Base-by-base conservation (phyloP, 2,888 invertebrate species). In the Prostheceraeus crozeri region DNA sequence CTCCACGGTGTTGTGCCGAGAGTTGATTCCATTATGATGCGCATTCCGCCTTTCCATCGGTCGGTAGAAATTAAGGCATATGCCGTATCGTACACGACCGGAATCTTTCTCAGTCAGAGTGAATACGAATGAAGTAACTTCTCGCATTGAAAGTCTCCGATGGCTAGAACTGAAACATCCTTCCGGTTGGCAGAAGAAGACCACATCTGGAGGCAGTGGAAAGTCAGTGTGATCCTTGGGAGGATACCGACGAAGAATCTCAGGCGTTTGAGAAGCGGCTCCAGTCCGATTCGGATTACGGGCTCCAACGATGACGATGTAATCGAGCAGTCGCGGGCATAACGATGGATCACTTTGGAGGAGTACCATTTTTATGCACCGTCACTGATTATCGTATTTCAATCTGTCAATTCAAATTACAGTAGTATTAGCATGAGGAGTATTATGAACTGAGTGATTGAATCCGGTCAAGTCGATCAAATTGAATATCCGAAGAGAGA, bases 101-200 rank as follows among this genome's bases (percentile, higher is more conserved):
- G 93, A 91, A 79, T 98, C 98, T 77, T 99, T 98, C 76, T 98
- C 98, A 19, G 98, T 99, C 66, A 98, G 82, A 6, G 90, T 90
- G 76, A 96, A 98, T 14, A 96, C 93, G 78, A 98, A 98, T 14
- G 94, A 93, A 27, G 88, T 87, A 55, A 90, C 87, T 76, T 98
- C 94, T 62, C 91, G 81, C 2, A 75, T 66, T 58, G 72, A 72
- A 68, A 72, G 69, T 3, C 73, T 83, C 68, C 88, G 84, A 4
- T 89, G 89, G 11, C 90, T 89, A 63, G 89, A 86, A 63, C 79
- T 80, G 56, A 80, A 85, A 76, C 96, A 98, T 58, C 98, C 98
- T 78, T 99, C 98, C 1, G 98, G 98, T 77, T 99, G 98, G 73
- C 98, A 98, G 80, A 98, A 98, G 78, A 91, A 96, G 25, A 96